phyloP scores from a whole-genome alignment of 2,797 vertebrate species.

The Chiroxiphia lanceolata region DNA sequence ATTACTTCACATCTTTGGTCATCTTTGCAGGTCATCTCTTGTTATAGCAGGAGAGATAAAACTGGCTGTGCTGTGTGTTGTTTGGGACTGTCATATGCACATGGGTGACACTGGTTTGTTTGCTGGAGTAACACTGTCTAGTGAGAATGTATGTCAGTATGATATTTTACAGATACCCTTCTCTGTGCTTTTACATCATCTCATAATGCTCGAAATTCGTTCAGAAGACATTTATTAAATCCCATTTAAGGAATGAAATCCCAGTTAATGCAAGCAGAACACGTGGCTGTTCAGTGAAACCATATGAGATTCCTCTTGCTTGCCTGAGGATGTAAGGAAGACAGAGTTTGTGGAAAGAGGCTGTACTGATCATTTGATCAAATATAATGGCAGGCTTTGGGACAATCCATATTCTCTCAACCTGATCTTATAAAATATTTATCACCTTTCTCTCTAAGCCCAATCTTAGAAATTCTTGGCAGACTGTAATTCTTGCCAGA shows the following conservation, averaged over 20 bases:
- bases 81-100: fast-evolving
- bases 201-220: neutral
- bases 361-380: neutral
- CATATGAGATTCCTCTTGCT: neutral
- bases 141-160: fast-evolving
- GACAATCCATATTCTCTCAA: neutral
- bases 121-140: neutral
- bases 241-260: neutral
- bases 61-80: neutral
- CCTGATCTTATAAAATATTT: neutral
- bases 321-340: neutral
- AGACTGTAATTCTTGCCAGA: neutral
- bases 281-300: neutral
- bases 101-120: neutral
- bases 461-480: neutral
- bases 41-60: neutral
- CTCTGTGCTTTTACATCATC: neutral
- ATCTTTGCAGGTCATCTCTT: neutral
- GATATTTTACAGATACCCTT: neutral
- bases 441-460: neutral
- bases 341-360: neutral
- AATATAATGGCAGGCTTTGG: neutral
- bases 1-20: neutral
- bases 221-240: neutral
- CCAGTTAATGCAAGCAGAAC: neutral